Percentiles rank a stretch among this genome's conserved stretches.
These are phyloP conservation scores for Spisula subtruncata DNA, from an alignment of 2,888 invertebrate species.

Conservation along the genomic window DNA sequence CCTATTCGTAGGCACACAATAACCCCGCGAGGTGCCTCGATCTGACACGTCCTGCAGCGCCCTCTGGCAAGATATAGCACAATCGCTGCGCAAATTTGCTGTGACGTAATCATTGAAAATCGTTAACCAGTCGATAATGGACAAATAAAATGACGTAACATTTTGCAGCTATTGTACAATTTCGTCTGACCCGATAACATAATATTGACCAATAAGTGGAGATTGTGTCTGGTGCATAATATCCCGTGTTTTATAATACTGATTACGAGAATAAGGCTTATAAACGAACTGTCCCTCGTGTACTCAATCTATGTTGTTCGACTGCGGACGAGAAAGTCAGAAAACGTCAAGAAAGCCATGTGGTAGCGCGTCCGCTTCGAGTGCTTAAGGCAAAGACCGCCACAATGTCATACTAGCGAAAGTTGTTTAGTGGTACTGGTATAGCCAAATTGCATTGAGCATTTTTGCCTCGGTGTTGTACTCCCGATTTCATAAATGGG, in stretches of 20 bases:
- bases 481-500: too few relatives aligned
- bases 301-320: too few relatives aligned
- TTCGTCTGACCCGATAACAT: slow-evolving; percentile 18
- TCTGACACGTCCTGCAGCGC: slow-evolving; percentile 35
- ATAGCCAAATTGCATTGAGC: too few relatives aligned
- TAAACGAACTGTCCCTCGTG: too few relatives aligned
- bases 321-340: too few relatives aligned
- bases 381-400: too few relatives aligned
- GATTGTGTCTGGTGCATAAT: not conserved
- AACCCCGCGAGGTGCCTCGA: slow-evolving; percentile 23
- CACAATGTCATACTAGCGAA: too few relatives aligned
- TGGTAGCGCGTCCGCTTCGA: too few relatives aligned
- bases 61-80: slow-evolving; percentile 31
- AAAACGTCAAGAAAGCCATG: too few relatives aligned
- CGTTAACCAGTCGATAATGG: slow-evolving; percentile 32
- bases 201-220: slow-evolving; percentile 1
- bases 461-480: too few relatives aligned
- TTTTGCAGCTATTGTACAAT: not conserved
- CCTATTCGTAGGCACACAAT: slow-evolving; percentile 16
- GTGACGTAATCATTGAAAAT: slow-evolving; percentile 41
- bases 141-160: slow-evolving; percentile 37
- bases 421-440: too few relatives aligned
- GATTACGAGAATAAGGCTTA: not conserved
- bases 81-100: slow-evolving; percentile 33
- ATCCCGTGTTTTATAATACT: too few relatives aligned